Percentiles rank a stretch among this genome's conserved stretches.
These are phyloP conservation scores for Agrotis exclamationis DNA, from an alignment of 2,888 invertebrate species.

Conservation along the genomic window DNA sequence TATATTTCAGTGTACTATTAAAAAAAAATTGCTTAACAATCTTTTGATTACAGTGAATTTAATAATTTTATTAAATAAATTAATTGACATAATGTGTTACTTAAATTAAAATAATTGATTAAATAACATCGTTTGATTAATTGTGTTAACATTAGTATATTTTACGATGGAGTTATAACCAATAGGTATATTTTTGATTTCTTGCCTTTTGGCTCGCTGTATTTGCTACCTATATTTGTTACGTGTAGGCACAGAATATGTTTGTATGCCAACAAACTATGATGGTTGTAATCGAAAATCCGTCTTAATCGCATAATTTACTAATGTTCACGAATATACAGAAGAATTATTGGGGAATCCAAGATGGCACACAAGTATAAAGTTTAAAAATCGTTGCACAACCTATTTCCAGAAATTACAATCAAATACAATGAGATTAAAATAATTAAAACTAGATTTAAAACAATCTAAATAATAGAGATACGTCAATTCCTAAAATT, in stretches of 20 bases:
- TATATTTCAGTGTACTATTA: slow-evolving; percentile 41
- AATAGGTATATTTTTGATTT: neutral
- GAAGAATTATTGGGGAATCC: slow-evolving; percentile 39
- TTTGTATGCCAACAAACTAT: neutral
- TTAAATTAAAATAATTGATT: slow-evolving; percentile 59
- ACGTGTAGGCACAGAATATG: neutral
- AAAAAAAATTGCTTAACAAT: slow-evolving; percentile 54
- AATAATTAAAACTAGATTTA: slow-evolving; percentile 61
- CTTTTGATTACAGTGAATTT: slow-evolving; percentile 49
- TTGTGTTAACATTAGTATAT: slow-evolving; percentile 35
- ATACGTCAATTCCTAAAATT: slow-evolving; percentile 64
- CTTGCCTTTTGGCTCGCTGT: neutral
- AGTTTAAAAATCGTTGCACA: slow-evolving; percentile 79
- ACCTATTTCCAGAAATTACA: slow-evolving; percentile 72
- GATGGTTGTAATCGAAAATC: neutral
- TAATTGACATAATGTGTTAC: slow-evolving; percentile 72
- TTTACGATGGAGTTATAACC: neutral
- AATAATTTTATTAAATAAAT: slow-evolving; percentile 68
- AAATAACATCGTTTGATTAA: slow-evolving; percentile 59
- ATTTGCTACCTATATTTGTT: neutral
- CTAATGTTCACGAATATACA: slow-evolving; percentile 32
- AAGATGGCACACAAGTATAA: slow-evolving; percentile 67
- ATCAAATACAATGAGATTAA: slow-evolving; percentile 64
- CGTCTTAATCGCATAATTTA: slow-evolving; percentile 14
- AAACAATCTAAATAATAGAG: slow-evolving; percentile 58